A percentile compares a stretch with the other conserved stretches of the same genome.
phyloP scores from a whole-genome alignment of 2,888 invertebrate genomes.

The Brachynemurus nebulosus region DNA sequence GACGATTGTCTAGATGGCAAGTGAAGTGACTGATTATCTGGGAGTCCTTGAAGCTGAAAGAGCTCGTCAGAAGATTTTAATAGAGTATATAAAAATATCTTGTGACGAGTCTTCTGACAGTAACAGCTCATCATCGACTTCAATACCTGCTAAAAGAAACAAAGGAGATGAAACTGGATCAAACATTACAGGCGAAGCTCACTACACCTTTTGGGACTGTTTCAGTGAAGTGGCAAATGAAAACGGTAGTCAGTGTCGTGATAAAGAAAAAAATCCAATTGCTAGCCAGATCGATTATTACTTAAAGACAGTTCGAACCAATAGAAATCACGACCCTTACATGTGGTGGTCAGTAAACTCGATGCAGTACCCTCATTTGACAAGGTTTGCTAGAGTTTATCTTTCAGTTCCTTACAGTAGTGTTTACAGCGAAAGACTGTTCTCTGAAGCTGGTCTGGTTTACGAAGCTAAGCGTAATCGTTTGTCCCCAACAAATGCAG shows the following conservation, averaged over 20 bases:
- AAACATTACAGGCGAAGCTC: constrained; percentile 13
- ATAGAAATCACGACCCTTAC: constrained; percentile 19
- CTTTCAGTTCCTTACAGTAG: constrained; percentile 18
- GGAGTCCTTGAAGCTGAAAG: too few relatives aligned
- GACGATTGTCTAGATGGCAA: too few relatives aligned
- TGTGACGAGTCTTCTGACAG: constrained; percentile 19
- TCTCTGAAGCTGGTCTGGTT: constrained; percentile 20
- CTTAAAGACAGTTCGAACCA: constrained; percentile 20
- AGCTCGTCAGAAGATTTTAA: constrained; percentile 20
- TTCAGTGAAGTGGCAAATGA: constrained; percentile 17
- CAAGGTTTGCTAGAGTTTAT: constrained; percentile 20
- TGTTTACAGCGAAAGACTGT: constrained; percentile 19
- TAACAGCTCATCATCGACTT: constrained; percentile 10
- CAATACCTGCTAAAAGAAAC: constrained; percentile 14
- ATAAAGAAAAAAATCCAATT: constrained; percentile 18
- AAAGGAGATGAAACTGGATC: constrained; percentile 18
- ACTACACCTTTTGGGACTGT: constrained; percentile 18
- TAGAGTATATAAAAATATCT: constrained; percentile 20
- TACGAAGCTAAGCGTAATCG: constrained; percentile 17
- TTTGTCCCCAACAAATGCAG: constrained; percentile 9
- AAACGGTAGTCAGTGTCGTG: constrained; percentile 12
- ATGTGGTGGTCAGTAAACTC: constrained; percentile 20
- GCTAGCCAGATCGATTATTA: constrained; percentile 21
- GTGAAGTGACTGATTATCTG: too few relatives aligned
- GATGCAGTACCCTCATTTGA: constrained; percentile 18